phyloP scores from a whole-genome alignment of 1,140 invertebrate genomes.

The Melipona quadrifasciata region DNA sequence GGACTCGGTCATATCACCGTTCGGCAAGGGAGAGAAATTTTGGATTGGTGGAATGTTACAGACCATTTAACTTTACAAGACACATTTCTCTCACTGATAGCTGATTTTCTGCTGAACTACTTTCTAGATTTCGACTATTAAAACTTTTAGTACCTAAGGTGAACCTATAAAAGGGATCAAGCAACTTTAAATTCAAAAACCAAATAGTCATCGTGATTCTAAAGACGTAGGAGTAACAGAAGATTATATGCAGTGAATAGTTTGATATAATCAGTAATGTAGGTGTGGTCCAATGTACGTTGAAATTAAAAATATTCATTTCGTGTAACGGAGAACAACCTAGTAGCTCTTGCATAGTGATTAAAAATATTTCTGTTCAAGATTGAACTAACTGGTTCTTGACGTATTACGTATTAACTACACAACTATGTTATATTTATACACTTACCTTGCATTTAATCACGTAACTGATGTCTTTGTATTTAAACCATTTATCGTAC shows the following conservation, averaged over 20 bases:
- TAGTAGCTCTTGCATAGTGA: no score
- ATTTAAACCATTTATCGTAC: background rate
- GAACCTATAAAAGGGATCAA: background rate
- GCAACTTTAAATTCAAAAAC: background rate
- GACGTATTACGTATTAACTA: background rate
- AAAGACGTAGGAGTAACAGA: background rate
- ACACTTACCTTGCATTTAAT: background rate
- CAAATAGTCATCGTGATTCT: background rate
- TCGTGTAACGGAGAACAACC: no score
- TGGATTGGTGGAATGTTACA: background rate
- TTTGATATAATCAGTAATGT: background rate
- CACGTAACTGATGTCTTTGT: background rate
- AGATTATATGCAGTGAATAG: background rate
- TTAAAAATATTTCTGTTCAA: background rate
- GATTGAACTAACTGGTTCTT: background rate
- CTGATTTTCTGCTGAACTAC: constrained; percentile 10
- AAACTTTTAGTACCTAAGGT: background rate
- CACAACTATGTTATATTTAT: background rate
- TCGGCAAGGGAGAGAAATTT: background rate
- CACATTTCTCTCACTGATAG: constrained; percentile 4
- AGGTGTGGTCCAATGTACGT: background rate
- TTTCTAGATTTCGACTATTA: background rate
- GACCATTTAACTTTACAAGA: constrained; percentile 9
- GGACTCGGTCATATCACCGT: background rate
- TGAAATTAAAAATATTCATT: no score